Evolutionary conservation across 23 tunicate genomes (phyloP), one percentile per base, ranked within the genome.

Genomic region (Ciona savignyi): DNA sequence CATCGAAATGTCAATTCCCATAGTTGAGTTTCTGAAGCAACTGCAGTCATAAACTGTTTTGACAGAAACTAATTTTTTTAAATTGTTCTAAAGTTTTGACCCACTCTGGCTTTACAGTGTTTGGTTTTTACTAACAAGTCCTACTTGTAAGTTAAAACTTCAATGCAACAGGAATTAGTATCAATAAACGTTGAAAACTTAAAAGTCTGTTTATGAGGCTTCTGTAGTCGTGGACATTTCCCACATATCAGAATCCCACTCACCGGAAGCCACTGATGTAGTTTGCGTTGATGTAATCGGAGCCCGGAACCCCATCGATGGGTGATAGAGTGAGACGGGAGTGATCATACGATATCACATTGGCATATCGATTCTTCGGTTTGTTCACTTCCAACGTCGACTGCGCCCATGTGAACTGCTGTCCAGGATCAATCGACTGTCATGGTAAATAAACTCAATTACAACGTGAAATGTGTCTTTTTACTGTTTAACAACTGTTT

Each of bases 371-470:
- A 70, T 94, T 94, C 75, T 94, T 94, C 15, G 94, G 80, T 62
- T 85, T 91, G 86, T 91, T 91, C 27, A 81, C 86, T 35, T 91
- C 97, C 76, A 85, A 23, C 6, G 74, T 66, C 2, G 97, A 91
- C 62, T 91, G 87, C 25, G 80, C 97, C 97, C 97, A 91, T 65
- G 74, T 80, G 69, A 91, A 91, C 62, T 89, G 83, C 74, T 91
- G 97, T 63, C 97, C 97, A n/a, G 97, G 97, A 51, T 91, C 97
- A 11, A 91, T 91, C n/a, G 97, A 80, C 97, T 90, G 78, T 20
- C 60, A 25, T 23, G 28, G 28, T 23, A 68, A 68, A 29, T 29
- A 29, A 63, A 4, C n/a, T 42, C 15, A 42, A 42, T 42, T 42
- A 15, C 9, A 42, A 9, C 15, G 56, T 42, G 15, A 42, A 42